A percentile compares a stretch with the other conserved stretches of the same genome.
Conservation (phyloP, 1,140 invertebrate species). For the Scaptomyza graminum region DNA sequence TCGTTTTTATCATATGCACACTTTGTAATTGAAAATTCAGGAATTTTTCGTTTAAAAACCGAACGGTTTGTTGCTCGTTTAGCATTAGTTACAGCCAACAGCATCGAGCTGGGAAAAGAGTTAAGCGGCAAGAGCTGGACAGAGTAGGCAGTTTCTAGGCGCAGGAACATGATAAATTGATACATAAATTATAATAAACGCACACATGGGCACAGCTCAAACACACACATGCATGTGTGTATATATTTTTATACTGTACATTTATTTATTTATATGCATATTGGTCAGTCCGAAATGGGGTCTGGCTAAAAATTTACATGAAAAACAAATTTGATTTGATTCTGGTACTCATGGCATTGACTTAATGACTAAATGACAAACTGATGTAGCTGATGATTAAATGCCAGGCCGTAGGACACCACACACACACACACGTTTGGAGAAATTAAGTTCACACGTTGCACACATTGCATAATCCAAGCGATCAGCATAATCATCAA, state of each 20-base stretch:
- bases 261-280: slow-evolving; percentile 2
- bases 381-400: slow-evolving; percentile 35
- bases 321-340: slow-evolving; percentile 70
- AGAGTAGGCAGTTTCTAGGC: slow-evolving; percentile 21
- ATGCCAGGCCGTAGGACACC: background rate
- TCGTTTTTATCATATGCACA: slow-evolving; percentile 55
- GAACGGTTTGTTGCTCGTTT: slow-evolving; percentile 58
- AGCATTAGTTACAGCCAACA: slow-evolving; percentile 56
- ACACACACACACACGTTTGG: slow-evolving; percentile 48
- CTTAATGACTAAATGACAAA: slow-evolving; percentile 36
- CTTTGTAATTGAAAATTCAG: slow-evolving; percentile 73
- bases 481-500: slow-evolving; percentile 66
- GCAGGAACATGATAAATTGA: slow-evolving; percentile 71
- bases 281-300: background rate
- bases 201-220: slow-evolving; percentile 38
- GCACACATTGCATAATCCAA: slow-evolving; percentile 58
- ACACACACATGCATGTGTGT: slow-evolving; percentile 5
- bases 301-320: slow-evolving; percentile 73
- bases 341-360: background rate
- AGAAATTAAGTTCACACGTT: slow-evolving; percentile 68
- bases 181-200: slow-evolving; percentile 80
- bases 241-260: background rate
- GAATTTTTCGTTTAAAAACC: slow-evolving; percentile 61
- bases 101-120: background rate
- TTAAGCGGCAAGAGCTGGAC: slow-evolving; percentile 2